Evolutionary conservation across 2,797 vertebrate genomes (phyloP), one percentile per base, ranked within the genome.

Genomic region (Lacerta bilineata): DNA sequence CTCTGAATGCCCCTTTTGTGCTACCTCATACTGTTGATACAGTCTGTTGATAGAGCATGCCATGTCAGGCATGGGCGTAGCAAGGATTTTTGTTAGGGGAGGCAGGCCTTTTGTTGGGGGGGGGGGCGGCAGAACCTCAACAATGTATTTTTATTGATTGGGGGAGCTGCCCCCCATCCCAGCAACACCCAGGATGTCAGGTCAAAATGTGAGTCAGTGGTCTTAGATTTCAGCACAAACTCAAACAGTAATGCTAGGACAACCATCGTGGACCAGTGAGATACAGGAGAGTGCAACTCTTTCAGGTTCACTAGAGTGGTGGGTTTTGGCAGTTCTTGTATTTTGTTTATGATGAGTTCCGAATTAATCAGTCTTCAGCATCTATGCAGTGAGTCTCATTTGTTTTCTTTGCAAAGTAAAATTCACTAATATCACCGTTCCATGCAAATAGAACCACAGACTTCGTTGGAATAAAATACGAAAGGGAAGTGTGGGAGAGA

Each of bases 41-140:
- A 5, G 25, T 61, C 6, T 43, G 36, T 20, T 0, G 4, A 2
- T 15, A 20, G 27, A 15, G 41, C 0, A 0, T 64, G 50, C 50
- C 50, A 15, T 13, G 3, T 55, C 50, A 15, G 50, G 50, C 50
- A 55, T 55, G 50, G 50, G 50, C 50, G 50, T 15, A 55, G 50
- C 50, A 11, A 55, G 50, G 50, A 55, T 55, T 55, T 55, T 50
- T 50, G 46, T 50, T 50, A 4, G 43, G 50, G 50, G 39, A 41
- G 39, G 39, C 39, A 41, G 39, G 39, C 39, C 39, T 41, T 41
- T 41, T 41, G 4, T 41, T 33, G 33, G 4, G 5, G 13, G 4
- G 5, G 13, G 50, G 46, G 46, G 46, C 13, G 50, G 13, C 50
- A 15, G 50, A 50, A 50, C 3, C 50, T 15, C 3, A 55, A 4